Evolutionary conservation across 2,113 vertebrate genomes (phyloP).

Genomic region (Grammomys surdaster): DNA sequence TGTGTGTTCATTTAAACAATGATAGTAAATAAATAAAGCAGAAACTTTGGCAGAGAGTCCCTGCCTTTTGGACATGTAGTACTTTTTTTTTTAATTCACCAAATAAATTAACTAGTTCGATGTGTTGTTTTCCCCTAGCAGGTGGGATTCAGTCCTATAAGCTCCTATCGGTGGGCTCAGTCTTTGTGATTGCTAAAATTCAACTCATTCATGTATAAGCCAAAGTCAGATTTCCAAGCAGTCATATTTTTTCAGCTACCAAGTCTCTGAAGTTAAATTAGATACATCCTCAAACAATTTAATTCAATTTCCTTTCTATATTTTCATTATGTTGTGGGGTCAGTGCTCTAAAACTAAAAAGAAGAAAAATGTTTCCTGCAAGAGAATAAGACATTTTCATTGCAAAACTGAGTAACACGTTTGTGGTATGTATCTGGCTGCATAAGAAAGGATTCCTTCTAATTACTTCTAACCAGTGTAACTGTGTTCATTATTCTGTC

Average conservation of each 20-base stretch:
- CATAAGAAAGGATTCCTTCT: constrained; percentile 61
- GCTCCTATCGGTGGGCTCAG: neutral
- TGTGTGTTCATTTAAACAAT: neutral
- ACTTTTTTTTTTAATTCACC: neutral
- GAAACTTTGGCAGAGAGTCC: neutral
- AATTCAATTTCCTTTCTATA: neutral
- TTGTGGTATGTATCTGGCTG: constrained; percentile 30
- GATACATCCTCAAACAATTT: neutral
- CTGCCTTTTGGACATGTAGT: neutral
- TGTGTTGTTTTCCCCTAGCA: neutral
- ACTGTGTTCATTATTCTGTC: constrained; percentile 81
- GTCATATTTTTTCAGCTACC: neutral
- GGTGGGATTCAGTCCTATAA: neutral
- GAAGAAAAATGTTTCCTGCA: neutral
- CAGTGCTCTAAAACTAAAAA: constrained; percentile 42
- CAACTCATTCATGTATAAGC: neutral
- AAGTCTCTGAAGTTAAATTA: neutral
- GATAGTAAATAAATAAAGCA: neutral
- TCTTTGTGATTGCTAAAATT: constrained; percentile 18
- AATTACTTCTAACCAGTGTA: constrained; percentile 61
- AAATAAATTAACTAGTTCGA: neutral
- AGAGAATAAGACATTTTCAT: neutral
- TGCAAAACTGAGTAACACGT: constrained; percentile 58
- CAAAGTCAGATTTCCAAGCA: neutral
- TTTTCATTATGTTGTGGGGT: constrained; percentile 13